A percentile compares a stretch with the other conserved stretches of the same genome.
Evolutionary conservation across 2,797 vertebrate genomes (phyloP).

Genomic region (Poeciliopsis gracilis): DNA sequence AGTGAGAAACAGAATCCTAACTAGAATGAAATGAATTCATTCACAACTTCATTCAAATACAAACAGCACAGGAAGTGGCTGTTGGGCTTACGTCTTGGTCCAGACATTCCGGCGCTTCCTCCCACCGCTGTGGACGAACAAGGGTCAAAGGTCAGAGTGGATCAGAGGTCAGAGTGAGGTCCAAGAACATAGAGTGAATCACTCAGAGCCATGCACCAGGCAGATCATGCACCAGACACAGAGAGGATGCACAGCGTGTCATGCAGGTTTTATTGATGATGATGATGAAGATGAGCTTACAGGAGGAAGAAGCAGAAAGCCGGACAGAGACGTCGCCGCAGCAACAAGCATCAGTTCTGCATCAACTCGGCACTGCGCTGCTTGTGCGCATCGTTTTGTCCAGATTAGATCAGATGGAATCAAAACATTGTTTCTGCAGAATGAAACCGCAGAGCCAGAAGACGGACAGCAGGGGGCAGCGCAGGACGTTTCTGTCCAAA

Average conservation of each 20-base stretch:
- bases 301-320: conserved; percentile 47
- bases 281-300: conserved; percentile 24
- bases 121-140: conserved; percentile 46
- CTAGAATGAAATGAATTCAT: neutral
- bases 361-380: conserved; percentile 23
- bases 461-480: conserved; percentile 45
- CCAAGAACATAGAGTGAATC: conserved; percentile 11
- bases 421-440: conserved; percentile 35
- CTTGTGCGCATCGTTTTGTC: neutral
- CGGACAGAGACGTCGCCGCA: conserved; percentile 26
- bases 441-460: conserved; percentile 27
- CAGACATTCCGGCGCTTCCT: conserved; percentile 72
- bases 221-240: conserved; percentile 29
- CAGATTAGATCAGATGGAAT: neutral
- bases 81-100: conserved; percentile 79
- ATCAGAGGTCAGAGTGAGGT: conserved; percentile 3
- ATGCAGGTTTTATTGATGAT: conserved; percentile 63
- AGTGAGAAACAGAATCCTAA: neutral
- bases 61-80: neutral
- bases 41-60: neutral
- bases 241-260: conserved; percentile 37
- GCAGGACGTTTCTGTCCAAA: conserved; percentile 39
- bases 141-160: too few relatives aligned
- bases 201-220: conserved; percentile 2
- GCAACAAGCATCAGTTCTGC: conserved; percentile 54